Evolutionary conservation across 2,113 vertebrate species (phyloP).

Genomic region (Oreotrochilus melanogaster): DNA sequence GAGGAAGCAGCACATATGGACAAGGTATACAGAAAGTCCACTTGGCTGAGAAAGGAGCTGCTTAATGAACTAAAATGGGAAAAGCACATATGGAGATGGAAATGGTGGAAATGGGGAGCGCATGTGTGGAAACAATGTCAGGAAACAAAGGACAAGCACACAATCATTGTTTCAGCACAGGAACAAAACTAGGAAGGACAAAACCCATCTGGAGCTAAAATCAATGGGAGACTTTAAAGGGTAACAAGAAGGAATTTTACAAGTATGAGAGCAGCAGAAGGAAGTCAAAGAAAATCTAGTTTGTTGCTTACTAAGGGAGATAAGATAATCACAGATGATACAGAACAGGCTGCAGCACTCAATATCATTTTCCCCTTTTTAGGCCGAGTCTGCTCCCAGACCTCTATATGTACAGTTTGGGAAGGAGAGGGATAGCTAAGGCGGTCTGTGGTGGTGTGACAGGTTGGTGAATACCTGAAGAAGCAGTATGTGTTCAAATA

Average conservation of each 20-base stretch:
- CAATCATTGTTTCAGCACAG: neutral
- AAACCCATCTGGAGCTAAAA: slow-evolving; percentile 5
- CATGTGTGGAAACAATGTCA: neutral
- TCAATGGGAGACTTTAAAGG: neutral
- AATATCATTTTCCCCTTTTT: neutral
- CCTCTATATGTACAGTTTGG: neutral
- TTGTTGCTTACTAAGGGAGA: neutral
- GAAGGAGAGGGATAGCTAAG: neutral
- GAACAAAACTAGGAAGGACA: slow-evolving; percentile 32
- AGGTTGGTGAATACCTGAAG: neutral
- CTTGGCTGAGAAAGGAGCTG: neutral
- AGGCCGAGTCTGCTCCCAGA: neutral
- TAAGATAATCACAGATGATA: neutral
- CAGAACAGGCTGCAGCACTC: neutral
- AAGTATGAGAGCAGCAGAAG: neutral
- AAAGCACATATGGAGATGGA: slow-evolving; percentile 13
- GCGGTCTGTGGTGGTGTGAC: neutral
- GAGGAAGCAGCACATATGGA: neutral
- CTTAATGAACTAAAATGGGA: slow-evolving; percentile 2
- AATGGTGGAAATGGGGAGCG: slow-evolving; percentile 21
- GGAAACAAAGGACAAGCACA: neutral
- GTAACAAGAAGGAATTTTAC: neutral
- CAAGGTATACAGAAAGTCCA: neutral
- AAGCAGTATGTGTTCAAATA: neutral
- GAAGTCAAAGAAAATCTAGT: neutral